Evolutionary conservation across 2,888 invertebrate species (phyloP).

Genomic region (Crossocerus cetratus): DNA sequence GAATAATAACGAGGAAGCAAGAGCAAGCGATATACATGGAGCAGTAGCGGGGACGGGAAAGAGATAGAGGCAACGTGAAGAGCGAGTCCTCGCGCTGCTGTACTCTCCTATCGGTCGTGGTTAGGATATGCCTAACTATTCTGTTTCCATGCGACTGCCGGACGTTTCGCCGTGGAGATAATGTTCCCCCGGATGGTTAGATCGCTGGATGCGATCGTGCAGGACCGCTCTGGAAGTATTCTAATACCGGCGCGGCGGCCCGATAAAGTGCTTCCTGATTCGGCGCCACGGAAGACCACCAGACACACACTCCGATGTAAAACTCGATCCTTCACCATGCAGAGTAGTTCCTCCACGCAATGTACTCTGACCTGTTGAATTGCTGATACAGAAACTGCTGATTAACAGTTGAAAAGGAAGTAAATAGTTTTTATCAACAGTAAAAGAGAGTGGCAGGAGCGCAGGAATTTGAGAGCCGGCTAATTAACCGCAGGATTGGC

Average conservation of each 20-base stretch:
- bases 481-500: constrained; percentile 76
- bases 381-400: constrained; percentile 45
- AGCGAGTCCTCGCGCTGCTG: constrained; percentile 45
- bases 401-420: constrained; percentile 36
- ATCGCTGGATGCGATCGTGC: constrained; percentile 55
- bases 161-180: constrained; percentile 73
- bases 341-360: too few species aligned
- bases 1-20: constrained; percentile 73
- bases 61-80: not conserved
- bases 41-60: constrained; percentile 41
- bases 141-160: constrained; percentile 71
- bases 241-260: constrained; percentile 34
- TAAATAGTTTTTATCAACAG: constrained; percentile 23
- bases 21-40: constrained; percentile 45
- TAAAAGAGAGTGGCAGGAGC: constrained; percentile 48
- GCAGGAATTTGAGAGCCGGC: constrained; percentile 69
- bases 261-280: constrained; percentile 1
- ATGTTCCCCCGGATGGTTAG: constrained; percentile 65
- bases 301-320: too few species aligned
- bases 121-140: constrained; percentile 75
- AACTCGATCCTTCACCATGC: too few species aligned
- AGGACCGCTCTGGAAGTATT: constrained; percentile 38
- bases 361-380: too few species aligned
- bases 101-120: constrained; percentile 70
- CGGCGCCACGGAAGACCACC: too few species aligned